Base-by-base conservation (phyloP, 2,113 vertebrate genomes). In the Tupaia chinensis region DNA sequence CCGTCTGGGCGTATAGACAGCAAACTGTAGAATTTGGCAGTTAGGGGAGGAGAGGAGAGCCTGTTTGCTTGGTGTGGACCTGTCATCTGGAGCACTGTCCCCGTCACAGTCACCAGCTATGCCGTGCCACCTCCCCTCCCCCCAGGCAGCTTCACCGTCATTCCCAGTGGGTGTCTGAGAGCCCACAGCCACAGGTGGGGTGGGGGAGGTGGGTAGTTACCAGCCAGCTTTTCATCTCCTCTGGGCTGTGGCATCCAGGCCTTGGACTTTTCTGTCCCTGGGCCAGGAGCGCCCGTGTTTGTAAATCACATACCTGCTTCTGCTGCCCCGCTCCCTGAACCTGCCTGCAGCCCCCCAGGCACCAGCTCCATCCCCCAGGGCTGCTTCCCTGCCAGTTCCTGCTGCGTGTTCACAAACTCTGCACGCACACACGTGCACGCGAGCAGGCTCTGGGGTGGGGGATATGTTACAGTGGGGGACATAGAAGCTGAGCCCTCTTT, bases 21-120 rank as follows among this genome's bases (percentile, higher is more conserved):
- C 83, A 73, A 72, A 73, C 32, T 58, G 95, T 91, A 84, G 97
- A 95, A 93, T 95, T 76, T 96, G 93, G 95, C 95, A 73, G 68
- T 68, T 27, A 63, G 58, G 74, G 23, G 90, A 70, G 32, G 66
- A 73, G 44, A n/a, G 0, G 25, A 85, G 44, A 73, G 78, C 19
- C 78, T 70, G 5, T n/a, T 44, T 34, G 77, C 72, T 70, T n/a
- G 72, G 73, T 60, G 1, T 14, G 92, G 78, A 79, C 58, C 54
- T 27, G 29, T 8, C 86, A 69, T 17, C 61, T n/a, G 54, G 29
- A 34, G 56, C 7, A 17, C 9, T 12, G 29, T 65, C 81, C 68
- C 91, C n/a, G 0, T 61, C 87, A 44, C 58, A 5, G 11, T 65
- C 82, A 12, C 13, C 29, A 27, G 54, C 74, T 34, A 66, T 5